Evolutionary conservation across 2,113 vertebrate species (phyloP).

Genomic region (Epinephelus fuscoguttatus): DNA sequence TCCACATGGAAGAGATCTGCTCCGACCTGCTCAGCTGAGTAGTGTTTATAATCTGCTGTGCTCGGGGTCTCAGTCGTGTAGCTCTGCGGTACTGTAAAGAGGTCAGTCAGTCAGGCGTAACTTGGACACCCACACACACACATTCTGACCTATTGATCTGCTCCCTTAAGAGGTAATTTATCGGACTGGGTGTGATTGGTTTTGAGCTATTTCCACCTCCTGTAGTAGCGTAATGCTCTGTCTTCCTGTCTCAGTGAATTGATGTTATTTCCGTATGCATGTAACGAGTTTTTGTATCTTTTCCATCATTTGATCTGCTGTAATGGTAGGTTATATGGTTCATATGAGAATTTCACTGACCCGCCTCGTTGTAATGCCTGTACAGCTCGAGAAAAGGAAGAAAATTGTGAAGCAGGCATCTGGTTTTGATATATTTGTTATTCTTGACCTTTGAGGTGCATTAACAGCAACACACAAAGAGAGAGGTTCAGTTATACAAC

Average conservation of each 20-base stretch:
- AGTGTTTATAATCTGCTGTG: constrained; percentile 36
- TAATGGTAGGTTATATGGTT: not conserved
- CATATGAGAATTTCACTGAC: not conserved
- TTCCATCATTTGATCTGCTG: not conserved
- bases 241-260: not conserved
- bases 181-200: constrained; percentile 40
- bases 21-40: constrained; percentile 26
- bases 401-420: not conserved
- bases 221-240: not conserved
- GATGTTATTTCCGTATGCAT: not conserved
- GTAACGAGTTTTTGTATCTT: not conserved
- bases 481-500: not conserved
- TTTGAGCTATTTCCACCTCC: constrained; percentile 13
- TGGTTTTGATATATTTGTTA: constrained; percentile 2
- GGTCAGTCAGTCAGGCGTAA: constrained; percentile 33
- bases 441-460: constrained; percentile 5
- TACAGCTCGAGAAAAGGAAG: not conserved
- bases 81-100: constrained; percentile 28
- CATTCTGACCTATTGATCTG: constrained; percentile 63
- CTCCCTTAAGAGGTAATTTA: constrained; percentile 56
- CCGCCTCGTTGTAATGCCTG: not conserved
- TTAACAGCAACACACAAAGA: not conserved
- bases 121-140: not conserved
- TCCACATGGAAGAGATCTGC: constrained; percentile 20
- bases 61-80: constrained; percentile 33